Evolutionary conservation across 2,797 vertebrate species (phyloP).

Genomic region (Premnoplex brunnescens): DNA sequence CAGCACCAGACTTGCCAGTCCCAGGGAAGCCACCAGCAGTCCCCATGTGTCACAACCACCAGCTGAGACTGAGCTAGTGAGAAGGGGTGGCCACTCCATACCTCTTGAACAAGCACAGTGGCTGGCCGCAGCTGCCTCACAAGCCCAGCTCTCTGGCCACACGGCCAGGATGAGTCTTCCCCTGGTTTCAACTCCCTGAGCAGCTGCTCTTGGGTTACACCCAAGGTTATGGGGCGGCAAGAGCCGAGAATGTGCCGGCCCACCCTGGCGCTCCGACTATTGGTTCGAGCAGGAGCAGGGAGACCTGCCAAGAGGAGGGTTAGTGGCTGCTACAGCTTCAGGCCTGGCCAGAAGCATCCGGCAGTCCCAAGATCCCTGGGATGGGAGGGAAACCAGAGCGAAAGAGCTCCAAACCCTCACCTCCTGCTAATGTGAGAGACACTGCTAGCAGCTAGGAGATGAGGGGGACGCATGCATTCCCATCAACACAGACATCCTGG

Average conservation of each 20-base stretch:
- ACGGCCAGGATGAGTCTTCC: not conserved
- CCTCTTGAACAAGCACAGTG: not conserved
- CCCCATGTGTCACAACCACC: not conserved
- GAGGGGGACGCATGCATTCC: not conserved
- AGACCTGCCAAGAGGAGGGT: not conserved
- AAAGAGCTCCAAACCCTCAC: not conserved
- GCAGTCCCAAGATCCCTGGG: not conserved
- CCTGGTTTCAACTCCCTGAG: not conserved
- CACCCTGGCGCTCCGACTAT: not conserved
- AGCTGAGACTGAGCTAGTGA: accelerated
- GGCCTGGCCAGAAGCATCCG: slow-evolving; percentile 37
- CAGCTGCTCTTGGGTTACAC: slow-evolving; percentile 26
- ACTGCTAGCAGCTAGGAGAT: not conserved
- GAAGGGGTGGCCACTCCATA: not conserved
- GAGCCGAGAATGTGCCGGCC: not conserved
- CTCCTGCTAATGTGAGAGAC: not conserved
- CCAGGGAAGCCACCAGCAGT: not conserved
- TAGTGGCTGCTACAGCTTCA: slow-evolving; percentile 58
- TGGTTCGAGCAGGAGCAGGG: not conserved
- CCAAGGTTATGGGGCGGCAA: not conserved
- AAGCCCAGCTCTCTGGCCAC: not conserved
- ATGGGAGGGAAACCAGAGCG: slow-evolving; percentile 33
- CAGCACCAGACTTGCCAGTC: not conserved
- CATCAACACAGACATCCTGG: accelerated
- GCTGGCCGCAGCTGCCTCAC: not conserved